Evolutionary conservation across 2,888 invertebrate genomes (phyloP).

Genomic region (Melieria picta): DNA sequence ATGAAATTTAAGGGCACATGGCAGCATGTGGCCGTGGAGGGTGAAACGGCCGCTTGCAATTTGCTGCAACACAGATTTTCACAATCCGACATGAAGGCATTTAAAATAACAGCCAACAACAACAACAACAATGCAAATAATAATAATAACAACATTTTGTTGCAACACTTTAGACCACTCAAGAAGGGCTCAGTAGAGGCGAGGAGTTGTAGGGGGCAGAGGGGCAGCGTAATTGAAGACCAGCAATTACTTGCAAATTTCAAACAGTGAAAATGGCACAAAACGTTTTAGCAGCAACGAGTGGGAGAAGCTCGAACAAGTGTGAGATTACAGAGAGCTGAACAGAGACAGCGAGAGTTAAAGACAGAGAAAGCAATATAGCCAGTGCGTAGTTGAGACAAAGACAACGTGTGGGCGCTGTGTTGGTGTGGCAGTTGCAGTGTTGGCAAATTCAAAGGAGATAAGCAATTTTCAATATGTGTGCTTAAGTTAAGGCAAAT

Average conservation of each 20-base stretch:
- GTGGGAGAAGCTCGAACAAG: too few species aligned
- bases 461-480: conserved; percentile 3
- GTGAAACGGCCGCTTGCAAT: too few species aligned
- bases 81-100: neutral
- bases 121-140: neutral
- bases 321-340: neutral
- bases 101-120: neutral
- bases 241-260: too few species aligned
- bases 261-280: too few species aligned
- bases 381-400: too few species aligned
- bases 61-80: neutral
- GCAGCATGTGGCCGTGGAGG: too few species aligned
- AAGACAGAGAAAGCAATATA: neutral
- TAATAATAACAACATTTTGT: neutral
- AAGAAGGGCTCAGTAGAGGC: too few species aligned
- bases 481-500: conserved; percentile 42
- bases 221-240: too few species aligned
- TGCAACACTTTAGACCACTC: neutral
- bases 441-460: neutral
- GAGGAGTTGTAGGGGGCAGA: too few species aligned
- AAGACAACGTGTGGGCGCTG: too few species aligned
- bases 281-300: too few species aligned
- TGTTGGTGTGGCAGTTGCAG: neutral
- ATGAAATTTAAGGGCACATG: too few species aligned
- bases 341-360: neutral